These are phyloP conservation scores for Arion vulgaris DNA, from an alignment of 1,140 invertebrate species.

Conservation along the genomic window DNA sequence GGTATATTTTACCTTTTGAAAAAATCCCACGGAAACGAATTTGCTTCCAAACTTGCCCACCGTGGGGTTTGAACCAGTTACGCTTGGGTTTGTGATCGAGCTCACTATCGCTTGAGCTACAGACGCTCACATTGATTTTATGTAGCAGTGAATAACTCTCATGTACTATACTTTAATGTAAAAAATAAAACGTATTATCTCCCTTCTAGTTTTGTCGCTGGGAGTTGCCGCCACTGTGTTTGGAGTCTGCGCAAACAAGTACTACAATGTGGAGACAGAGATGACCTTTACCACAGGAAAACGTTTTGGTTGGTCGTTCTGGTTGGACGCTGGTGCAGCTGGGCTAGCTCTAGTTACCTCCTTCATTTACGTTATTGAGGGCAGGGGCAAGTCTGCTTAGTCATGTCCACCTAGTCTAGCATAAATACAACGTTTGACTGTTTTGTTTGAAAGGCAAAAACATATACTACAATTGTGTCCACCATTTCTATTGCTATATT, in stretches of 20 bases:
- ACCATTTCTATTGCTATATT: too few relatives aligned
- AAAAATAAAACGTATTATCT: too few relatives aligned
- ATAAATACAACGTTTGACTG: background rate
- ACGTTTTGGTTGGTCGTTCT: slow-evolving; percentile 51
- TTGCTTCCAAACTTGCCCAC: too few relatives aligned
- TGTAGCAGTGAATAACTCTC: too few relatives aligned
- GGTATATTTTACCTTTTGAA: too few relatives aligned
- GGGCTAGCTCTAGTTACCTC: slow-evolving; percentile 45
- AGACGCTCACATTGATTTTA: too few relatives aligned
- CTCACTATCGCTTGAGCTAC: too few relatives aligned
- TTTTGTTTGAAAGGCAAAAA: background rate
- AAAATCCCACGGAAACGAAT: too few relatives aligned
- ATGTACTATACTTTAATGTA: too few relatives aligned
- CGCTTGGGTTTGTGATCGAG: too few relatives aligned
- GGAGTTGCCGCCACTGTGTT: slow-evolving; percentile 45
- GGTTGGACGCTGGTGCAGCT: slow-evolving; percentile 43
- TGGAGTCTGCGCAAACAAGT: slow-evolving; percentile 43
- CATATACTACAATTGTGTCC: background rate
- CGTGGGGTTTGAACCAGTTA: too few relatives aligned
- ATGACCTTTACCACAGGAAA: background rate
- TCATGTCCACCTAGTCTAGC: background rate
- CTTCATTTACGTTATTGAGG: slow-evolving; percentile 47
- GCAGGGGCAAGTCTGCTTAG: slow-evolving; percentile 22
- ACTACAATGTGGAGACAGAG: slow-evolving; percentile 6
- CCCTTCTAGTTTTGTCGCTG: slow-evolving; percentile 22